phyloP scores from a whole-genome alignment of 2,113 vertebrate genomes.

The Paradisaea rubra region DNA sequence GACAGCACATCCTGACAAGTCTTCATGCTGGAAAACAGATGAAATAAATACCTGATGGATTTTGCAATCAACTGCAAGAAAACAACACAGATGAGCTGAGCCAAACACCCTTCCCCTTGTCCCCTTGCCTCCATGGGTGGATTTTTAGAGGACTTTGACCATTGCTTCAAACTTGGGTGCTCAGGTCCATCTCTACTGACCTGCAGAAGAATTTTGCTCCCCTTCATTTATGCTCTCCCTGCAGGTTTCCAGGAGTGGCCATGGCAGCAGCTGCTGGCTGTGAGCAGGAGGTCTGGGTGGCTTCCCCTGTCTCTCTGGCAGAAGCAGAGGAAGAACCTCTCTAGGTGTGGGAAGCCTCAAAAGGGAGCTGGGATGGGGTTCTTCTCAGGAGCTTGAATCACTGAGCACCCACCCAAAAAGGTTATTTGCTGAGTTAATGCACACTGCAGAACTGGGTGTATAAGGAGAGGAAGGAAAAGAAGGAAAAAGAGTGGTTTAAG shows the following conservation, averaged over 20 bases:
- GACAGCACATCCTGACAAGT: not conserved
- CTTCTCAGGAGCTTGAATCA: not conserved
- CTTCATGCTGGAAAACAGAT: not conserved
- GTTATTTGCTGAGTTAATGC: not conserved
- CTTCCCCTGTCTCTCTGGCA: not conserved
- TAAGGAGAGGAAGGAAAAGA: not conserved
- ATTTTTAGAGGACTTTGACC: not conserved
- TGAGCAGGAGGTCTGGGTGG: not conserved
- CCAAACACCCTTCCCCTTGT: not conserved
- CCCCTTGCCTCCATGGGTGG: fast-evolving
- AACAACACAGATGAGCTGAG: not conserved
- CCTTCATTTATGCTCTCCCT: not conserved
- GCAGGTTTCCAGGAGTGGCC: not conserved
- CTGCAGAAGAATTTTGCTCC: not conserved
- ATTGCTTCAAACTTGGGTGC: not conserved
- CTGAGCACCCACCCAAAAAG: not conserved
- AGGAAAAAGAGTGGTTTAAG: not conserved
- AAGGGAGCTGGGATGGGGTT: not conserved
- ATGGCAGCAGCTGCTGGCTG: not conserved
- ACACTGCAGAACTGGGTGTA: not conserved
- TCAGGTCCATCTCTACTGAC: not conserved
- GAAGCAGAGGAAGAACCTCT: constrained; percentile 2
- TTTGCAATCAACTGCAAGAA: not conserved
- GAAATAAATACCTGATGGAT: constrained; percentile 26
- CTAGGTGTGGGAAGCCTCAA: constrained; percentile 13